Base-by-base conservation (phyloP, 2,888 invertebrate genomes). In the Athrips mouffetella region DNA sequence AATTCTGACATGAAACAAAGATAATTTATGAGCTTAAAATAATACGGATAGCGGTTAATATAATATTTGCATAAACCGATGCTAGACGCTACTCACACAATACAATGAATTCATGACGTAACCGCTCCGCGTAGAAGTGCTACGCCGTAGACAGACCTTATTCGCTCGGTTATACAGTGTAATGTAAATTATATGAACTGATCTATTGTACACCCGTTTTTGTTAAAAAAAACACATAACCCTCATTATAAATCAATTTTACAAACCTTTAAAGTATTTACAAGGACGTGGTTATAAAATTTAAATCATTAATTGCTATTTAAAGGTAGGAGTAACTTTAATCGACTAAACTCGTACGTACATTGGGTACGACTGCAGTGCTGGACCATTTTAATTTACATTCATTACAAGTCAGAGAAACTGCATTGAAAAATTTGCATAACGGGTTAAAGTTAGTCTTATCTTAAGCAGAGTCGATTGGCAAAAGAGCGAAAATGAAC, bases 41-140 rank as follows among this genome's bases (percentile, higher is more conserved):
- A 37, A 16, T 37, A 27, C 27, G 20, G 37, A 20, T 11, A n/a
- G 3, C 18, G 18, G 18, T 37, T 37, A n/a, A 18, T 20, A 37
- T 37, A 10, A 20, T 37, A 20, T 37, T 37, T 37, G 37, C 37
- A 37, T 37, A 20, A 37, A 37, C 10, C 31, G 15, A 41, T 47
- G 41, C 15, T 41, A 41, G 47, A 41, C 35, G 23, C 31, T 31
- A 31, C 20, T 23, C 40, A 33, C 30, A 11, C 30, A 41, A 41
- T 31, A 20, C 37, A 20, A n/a, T 37, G 27, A 37, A 20, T 5
- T 33, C 33, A 29, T 48, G 48, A 44, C 35, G 37, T 31, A 49
- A 49, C 40, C 16, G 11, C n/a, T 27, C 44, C 31, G 44, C 35
- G 48, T 41, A 41, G 33, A 41, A 39, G 15, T 44, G 44, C 44